Evolutionary conservation across 1,140 invertebrate genomes (phyloP), one percentile per base, ranked within the genome.

Genomic region (Ooceraea biroi): DNA sequence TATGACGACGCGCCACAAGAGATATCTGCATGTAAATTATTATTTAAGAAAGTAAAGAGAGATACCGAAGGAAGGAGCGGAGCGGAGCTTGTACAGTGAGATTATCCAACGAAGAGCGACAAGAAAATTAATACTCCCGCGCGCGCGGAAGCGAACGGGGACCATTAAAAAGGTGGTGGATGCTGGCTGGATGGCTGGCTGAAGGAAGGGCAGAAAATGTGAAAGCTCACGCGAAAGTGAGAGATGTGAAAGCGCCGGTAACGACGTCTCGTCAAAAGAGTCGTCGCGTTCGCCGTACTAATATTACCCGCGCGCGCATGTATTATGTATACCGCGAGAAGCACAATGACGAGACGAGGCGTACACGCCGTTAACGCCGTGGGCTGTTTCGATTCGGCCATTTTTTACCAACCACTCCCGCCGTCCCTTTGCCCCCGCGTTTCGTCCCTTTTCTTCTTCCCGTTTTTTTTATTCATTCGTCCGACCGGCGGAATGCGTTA

Each of bases 261-360:
- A 80, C 76, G 82, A 85, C 86, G 83, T 85, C 84, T 61, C 76
- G 77, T 76, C 71, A 63, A 82, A 85, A 85, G 76, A 71, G 58
- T 84, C 83, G 83, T 84, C 83, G 60, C 63, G 55, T 41, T 65
- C 48, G 44, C 63, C 25, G 8, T 65, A 82, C 87, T 82, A 85
- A 88, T 82, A 80, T 87, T 80, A 86, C 65, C 82, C 76, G n/a
- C 65, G 50, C 36, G 76, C 85, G 82, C 73, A 80, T 80, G 86
- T 88, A 88, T 84, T 87, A 80, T 85, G 87, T 85, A 87, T 85
- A 87, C 63, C 19, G 68, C 50, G 68, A 60, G 52, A 25, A 60
- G 73, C 82, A 80, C 86, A 71, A 87, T 88, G 74, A 87, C 85
- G 85, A 82, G 19, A 50, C 46, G 60, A 19, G 60, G 58, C 65